Conservation (phyloP, 2,888 invertebrate genomes). For the Pharmacophagus antenor region DNA sequence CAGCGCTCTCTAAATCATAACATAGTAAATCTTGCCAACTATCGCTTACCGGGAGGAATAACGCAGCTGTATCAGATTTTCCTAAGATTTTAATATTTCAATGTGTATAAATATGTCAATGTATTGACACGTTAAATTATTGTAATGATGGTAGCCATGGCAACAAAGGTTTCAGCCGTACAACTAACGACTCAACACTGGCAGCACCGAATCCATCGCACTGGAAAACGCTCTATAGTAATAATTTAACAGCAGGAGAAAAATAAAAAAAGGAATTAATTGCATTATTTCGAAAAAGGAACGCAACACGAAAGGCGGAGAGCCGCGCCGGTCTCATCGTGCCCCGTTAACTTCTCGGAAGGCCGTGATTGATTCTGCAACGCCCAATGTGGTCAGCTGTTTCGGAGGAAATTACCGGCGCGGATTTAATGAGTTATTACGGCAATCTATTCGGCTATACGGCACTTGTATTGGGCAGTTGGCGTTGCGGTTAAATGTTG, state of each 20-base stretch:
- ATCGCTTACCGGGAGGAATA: too few relatives aligned
- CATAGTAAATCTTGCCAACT: too few relatives aligned
- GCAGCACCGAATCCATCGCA: not conserved
- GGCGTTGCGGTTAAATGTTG: not conserved
- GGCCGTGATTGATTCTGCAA: constrained; percentile 60
- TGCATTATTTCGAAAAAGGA: constrained; percentile 65
- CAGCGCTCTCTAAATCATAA: too few relatives aligned
- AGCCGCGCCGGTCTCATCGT: constrained; percentile 41
- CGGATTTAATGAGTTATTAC: constrained; percentile 29
- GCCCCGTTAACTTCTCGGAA: constrained; percentile 58
- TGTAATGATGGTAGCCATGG: not conserved
- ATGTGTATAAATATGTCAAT: too few relatives aligned
- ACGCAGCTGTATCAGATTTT: too few relatives aligned
- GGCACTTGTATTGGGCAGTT: constrained; percentile 3
- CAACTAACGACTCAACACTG: not conserved
- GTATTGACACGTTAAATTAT: not conserved
- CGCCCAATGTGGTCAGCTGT: constrained; percentile 41
- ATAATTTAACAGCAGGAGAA: constrained; percentile 2
- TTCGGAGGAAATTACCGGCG: constrained; percentile 30
- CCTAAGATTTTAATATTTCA: too few relatives aligned
- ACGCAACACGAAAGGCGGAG: constrained; percentile 56
- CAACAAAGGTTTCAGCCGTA: not conserved
- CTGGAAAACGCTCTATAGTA: constrained; percentile 8
- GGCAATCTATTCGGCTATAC: constrained; percentile 23
- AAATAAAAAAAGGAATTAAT: constrained; percentile 59